Percentiles rank a stretch among this genome's conserved stretches.
Evolutionary conservation across 2,888 invertebrate species (phyloP).

Genomic region (Agapostemon virescens): DNA sequence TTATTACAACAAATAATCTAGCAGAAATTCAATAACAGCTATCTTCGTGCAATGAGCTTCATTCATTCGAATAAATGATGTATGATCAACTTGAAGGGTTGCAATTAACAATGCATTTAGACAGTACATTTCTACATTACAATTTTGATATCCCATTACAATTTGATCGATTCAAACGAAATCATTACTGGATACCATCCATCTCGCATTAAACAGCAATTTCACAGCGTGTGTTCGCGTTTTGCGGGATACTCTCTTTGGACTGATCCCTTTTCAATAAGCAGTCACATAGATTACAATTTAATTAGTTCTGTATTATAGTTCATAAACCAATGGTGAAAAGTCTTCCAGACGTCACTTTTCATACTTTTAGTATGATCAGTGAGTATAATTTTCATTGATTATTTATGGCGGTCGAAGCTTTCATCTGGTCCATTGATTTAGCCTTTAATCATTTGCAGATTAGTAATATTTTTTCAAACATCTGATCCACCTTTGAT

Average conservation of each 20-base stretch:
- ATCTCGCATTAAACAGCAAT: too few species aligned
- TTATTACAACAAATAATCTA: too few species aligned
- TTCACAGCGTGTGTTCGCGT: background rate
- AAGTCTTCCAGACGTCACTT: slow-evolving; percentile 18
- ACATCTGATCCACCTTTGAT: background rate
- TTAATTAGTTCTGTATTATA: slow-evolving; percentile 38
- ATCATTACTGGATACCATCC: background rate
- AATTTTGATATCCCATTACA: background rate
- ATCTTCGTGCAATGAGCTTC: too few species aligned
- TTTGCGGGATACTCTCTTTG: background rate
- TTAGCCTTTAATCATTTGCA: slow-evolving; percentile 21
- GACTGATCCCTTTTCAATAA: slow-evolving; percentile 16
- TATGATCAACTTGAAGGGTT: too few species aligned
- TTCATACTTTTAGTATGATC: too few species aligned
- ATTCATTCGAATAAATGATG: too few species aligned
- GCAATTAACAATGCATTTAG: too few species aligned
- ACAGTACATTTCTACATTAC: too few species aligned
- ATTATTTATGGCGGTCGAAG: slow-evolving; percentile 26
- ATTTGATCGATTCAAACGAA: background rate
- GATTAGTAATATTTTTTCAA: slow-evolving; percentile 23
- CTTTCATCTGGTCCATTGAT: slow-evolving; percentile 37
- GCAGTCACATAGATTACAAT: slow-evolving; percentile 35
- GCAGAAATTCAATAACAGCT: too few species aligned
- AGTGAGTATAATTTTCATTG: slow-evolving; percentile 21
- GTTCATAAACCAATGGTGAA: slow-evolving; percentile 34